phyloP scores from a whole-genome alignment of 2,888 invertebrate species.

The Cremastobaeus sp. region DNA sequence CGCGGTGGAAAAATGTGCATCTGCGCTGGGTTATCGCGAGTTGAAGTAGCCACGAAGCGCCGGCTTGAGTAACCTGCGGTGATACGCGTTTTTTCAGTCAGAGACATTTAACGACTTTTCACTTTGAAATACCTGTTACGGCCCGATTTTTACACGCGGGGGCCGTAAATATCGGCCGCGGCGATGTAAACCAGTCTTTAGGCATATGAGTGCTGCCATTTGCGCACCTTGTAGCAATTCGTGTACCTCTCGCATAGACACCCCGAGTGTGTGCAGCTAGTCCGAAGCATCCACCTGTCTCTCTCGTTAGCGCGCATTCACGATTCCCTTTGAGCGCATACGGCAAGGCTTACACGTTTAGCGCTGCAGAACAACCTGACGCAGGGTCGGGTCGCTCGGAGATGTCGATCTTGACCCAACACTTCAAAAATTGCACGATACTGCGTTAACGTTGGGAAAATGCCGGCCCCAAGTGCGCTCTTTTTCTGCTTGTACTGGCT shows the following conservation, averaged over 20 bases:
- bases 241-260: conserved; percentile 40
- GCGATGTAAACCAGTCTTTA: conserved; percentile 55
- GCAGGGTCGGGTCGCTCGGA: conserved; percentile 45
- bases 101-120: conserved; percentile 54
- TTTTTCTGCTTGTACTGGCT: too few relatives aligned
- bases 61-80: conserved; percentile 33
- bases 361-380: conserved; percentile 29
- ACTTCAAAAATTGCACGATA: conserved; percentile 18
- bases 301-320: conserved; percentile 52
- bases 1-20: conserved; percentile 22
- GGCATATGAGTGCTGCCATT: conserved; percentile 56
- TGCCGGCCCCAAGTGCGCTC: conserved; percentile 1
- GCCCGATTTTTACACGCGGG: conserved; percentile 38
- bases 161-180: conserved; percentile 50
- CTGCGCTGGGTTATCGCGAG: conserved; percentile 34
- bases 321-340: conserved; percentile 44
- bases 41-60: neutral
- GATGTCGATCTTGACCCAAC: conserved; percentile 56
- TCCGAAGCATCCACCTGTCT: conserved; percentile 46
- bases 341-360: conserved; percentile 31
- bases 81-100: conserved; percentile 37
- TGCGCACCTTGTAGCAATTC: conserved; percentile 46
- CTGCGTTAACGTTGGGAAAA: conserved; percentile 32
- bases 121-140: conserved; percentile 47
- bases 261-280: conserved; percentile 40